Evolutionary conservation across 1,140 invertebrate species (phyloP), one percentile per base, ranked within the genome.

Genomic region (Harlomillsia oculata): DNA sequence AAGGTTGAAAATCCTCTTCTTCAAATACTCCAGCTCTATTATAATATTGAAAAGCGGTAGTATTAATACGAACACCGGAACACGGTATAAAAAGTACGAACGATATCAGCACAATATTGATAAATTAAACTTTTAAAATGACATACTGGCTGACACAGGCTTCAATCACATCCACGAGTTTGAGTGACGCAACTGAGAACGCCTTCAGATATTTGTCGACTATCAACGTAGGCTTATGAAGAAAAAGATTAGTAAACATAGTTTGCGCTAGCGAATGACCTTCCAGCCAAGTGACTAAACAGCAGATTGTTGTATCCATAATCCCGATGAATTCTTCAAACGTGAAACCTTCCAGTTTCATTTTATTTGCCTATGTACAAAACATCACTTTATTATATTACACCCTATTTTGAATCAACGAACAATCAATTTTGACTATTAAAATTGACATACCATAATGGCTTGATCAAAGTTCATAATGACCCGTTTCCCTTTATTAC

Each of bases 251-350:
- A 9, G 91, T 97, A 68, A 97, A 97, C 11, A 98, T 84, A 18
- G 95, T 97, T 76, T 97, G 93, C 26, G 91, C 93, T 60, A 97
- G 77, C 13, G 92, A 97, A 70, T 95, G 89, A 0, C 92, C 91
- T 73, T 95, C 89, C 14, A 96, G 71, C 90, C 91, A 96, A 0
- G 89, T 91, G 1, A 95, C 90, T 64, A 97, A 78, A 70, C 91
- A 93, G 11, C 89, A 81, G 64, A 92, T 81, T 20, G 92, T 89
- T 6, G 85, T 85, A 78, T 98, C 95, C 66, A 96, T 92, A 43
- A 97, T 88, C 34, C 88, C 90, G 46, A 69, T 86, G 28, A 87
- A 72, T 72, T 89, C 85, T 41, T 75, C 69, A 14, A 79, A 73
- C 39, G 79, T 78, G 43, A 90, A 72, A 63, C 85, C 79, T 62